These are phyloP conservation scores for Sebastes glaucus DNA, from an alignment of 2,797 vertebrate species.

Conservation along the genomic window DNA sequence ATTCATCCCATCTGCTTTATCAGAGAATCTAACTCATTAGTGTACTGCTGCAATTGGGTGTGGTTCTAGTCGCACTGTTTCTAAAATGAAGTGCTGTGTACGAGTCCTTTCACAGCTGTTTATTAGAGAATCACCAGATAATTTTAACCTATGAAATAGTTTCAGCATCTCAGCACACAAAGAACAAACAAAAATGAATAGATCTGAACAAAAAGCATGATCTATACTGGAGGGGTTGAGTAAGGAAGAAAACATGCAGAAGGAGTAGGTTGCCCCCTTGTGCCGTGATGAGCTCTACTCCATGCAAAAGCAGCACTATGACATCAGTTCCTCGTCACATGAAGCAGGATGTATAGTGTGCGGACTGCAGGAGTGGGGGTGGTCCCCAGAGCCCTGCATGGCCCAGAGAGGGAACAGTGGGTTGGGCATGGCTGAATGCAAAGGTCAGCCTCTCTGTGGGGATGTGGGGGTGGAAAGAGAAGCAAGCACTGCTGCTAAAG, in stretches of 20 bases:
- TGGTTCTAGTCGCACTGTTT: slow-evolving; percentile 16
- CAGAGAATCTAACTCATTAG: background rate
- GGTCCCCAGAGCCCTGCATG: slow-evolving; percentile 30
- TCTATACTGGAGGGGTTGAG: background rate
- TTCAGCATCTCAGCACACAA: background rate
- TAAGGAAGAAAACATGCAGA: slow-evolving; percentile 3
- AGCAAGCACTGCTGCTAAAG: slow-evolving; percentile 37
- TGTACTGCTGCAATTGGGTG: slow-evolving; percentile 33
- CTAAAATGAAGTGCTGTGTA: background rate
- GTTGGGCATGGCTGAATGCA: slow-evolving; percentile 53
- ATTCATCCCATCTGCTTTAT: background rate
- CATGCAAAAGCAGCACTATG: slow-evolving; percentile 30
- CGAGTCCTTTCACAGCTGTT: background rate
- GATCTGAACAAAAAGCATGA: background rate
- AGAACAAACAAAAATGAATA: background rate
- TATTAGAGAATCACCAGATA: background rate
- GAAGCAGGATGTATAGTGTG: slow-evolving; percentile 33
- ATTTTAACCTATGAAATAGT: background rate
- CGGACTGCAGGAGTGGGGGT: slow-evolving; percentile 13
- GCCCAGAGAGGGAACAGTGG: slow-evolving; percentile 45
- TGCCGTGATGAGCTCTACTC: slow-evolving; percentile 21
- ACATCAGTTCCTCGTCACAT: slow-evolving; percentile 42
- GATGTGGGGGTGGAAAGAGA: slow-evolving; percentile 47
- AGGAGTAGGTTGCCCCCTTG: slow-evolving; percentile 56
- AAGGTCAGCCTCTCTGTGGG: slow-evolving; percentile 66